Conservation (phyloP, 2,888 invertebrate species). For the Spialia ferax region DNA sequence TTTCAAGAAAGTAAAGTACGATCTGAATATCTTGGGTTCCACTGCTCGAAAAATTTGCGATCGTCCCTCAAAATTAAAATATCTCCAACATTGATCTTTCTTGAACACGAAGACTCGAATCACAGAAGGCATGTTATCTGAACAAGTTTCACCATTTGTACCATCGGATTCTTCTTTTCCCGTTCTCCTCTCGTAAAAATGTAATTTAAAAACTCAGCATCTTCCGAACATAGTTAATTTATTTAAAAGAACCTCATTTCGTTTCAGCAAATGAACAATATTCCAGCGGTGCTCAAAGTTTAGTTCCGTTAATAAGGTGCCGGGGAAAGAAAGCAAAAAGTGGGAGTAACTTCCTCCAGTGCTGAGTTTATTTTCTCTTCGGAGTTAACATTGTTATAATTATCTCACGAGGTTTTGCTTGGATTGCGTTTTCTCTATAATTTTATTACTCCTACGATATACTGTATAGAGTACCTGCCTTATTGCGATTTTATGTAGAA, state of each 20-base stretch:
- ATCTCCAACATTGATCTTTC: no score
- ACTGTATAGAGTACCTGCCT: neutral
- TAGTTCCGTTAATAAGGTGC: constrained; percentile 37
- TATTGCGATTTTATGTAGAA: neutral
- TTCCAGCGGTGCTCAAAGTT: constrained; percentile 35
- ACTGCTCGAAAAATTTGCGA: no score
- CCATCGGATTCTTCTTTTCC: no score
- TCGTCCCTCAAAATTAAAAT: no score
- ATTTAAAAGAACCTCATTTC: constrained; percentile 34
- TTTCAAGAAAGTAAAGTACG: no score
- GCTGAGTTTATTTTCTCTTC: constrained; percentile 36
- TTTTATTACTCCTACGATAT: neutral
- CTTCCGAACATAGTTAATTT: constrained; percentile 11
- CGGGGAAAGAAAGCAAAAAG: constrained; percentile 35
- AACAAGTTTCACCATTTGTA: no score
- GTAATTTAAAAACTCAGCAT: neutral
- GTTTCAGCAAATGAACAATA: constrained; percentile 26
- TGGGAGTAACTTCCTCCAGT: constrained; percentile 21
- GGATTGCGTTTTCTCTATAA: constrained; percentile 4
- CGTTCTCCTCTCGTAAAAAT: no score
- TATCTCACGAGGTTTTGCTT: constrained; percentile 18
- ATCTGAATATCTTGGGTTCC: no score
- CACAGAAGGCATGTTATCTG: no score
- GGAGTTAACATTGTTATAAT: constrained; percentile 39
- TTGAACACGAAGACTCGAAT: no score